Percentiles rank a stretch among this genome's conserved stretches.
Evolutionary conservation across 2,113 vertebrate species (phyloP).

Genomic region (Haemorhous mexicanus): DNA sequence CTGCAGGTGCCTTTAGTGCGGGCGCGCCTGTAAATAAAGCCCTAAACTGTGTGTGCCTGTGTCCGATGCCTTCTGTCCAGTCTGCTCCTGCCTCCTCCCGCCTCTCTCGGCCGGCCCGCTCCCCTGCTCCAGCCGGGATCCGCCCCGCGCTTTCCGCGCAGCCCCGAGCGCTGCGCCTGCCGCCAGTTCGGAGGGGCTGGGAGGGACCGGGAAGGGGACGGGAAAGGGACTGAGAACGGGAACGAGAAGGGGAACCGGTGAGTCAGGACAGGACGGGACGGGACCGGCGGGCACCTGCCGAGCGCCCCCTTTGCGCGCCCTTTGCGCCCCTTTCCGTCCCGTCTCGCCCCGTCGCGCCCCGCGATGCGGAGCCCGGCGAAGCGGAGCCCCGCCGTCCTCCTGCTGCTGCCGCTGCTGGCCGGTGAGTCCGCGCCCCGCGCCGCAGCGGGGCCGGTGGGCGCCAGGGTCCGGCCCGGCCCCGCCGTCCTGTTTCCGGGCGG

Average conservation of each 20-base stretch:
- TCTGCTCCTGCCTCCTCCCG: neutral
- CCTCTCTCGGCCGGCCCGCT: neutral
- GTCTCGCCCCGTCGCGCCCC: neutral
- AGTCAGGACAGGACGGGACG: neutral
- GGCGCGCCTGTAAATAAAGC: neutral
- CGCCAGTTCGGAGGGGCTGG: neutral
- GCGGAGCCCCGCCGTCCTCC: neutral
- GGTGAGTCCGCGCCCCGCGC: neutral
- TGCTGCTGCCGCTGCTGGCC: constrained; percentile 10
- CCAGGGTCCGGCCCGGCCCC: neutral
- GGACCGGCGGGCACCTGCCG: neutral
- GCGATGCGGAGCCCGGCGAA: neutral
- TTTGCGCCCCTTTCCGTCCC: neutral
- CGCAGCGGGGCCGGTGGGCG: neutral
- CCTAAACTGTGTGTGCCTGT: neutral
- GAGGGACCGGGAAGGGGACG: neutral
- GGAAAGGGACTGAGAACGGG: neutral
- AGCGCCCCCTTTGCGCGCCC: neutral
- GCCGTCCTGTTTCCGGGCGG: neutral
- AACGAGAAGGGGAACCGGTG: neutral
- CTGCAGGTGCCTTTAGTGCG: neutral
- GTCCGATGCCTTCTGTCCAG: neutral
- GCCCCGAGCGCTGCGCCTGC: neutral
- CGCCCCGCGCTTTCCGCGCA: constrained; percentile 50
- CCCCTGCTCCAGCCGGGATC: constrained; percentile 36